phyloP scores from a whole-genome alignment of 2,888 invertebrate species.

The Zele albiditarsus region DNA sequence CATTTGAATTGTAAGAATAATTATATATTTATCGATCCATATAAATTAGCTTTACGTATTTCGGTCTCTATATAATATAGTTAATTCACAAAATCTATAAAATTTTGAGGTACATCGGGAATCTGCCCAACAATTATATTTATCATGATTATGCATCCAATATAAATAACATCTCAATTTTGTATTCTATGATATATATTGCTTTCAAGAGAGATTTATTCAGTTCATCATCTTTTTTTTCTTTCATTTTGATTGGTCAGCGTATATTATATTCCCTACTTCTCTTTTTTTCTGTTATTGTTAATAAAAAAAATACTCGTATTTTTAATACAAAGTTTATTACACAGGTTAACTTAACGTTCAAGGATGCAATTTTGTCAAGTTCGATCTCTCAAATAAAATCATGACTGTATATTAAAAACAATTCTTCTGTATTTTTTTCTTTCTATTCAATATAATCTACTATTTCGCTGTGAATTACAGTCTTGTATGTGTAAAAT shows the following conservation, averaged over 20 bases:
- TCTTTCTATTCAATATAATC: neutral
- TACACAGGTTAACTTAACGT: neutral
- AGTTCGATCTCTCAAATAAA: neutral
- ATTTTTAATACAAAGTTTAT: neutral
- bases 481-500: neutral
- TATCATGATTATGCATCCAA: neutral
- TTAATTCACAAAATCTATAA: neutral
- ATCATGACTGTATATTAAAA: neutral
- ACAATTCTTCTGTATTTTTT: neutral
- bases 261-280: neutral
- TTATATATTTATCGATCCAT: neutral
- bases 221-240: neutral
- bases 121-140: neutral
- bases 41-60: neutral
- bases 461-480: neutral
- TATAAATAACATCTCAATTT: neutral
- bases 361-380: neutral
- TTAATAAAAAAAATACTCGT: neutral
- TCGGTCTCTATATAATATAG: neutral
- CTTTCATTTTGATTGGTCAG: neutral
- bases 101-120: neutral
- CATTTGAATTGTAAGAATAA: neutral
- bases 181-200: neutral
- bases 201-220: neutral
- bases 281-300: neutral